A percentile compares a stretch with the other conserved stretches of the same genome.
phyloP scores from a whole-genome alignment of 2,113 vertebrate species.

The Martes martes region DNA sequence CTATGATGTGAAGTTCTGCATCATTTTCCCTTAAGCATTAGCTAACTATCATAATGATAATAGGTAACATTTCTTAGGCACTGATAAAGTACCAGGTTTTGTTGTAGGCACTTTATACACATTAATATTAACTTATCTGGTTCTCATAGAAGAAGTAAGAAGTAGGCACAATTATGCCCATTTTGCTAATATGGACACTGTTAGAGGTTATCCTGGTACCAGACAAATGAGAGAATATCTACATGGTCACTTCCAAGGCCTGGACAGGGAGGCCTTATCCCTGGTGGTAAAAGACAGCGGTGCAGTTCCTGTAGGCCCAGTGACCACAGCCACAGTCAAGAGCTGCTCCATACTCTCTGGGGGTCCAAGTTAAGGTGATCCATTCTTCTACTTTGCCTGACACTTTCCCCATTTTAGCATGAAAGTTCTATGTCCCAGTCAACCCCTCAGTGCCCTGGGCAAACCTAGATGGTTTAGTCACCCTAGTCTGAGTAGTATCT shows the following conservation, averaged over 20 bases:
- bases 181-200: not conserved
- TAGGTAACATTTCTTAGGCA: not conserved
- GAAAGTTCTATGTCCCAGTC: not conserved
- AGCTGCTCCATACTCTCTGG: not conserved
- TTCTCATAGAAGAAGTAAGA: not conserved
- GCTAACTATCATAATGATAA: not conserved
- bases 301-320: not conserved
- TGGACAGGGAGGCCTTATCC: not conserved
- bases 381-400: not conserved
- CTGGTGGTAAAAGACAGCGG: not conserved
- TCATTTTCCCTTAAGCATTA: not conserved
- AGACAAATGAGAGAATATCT: not conserved
- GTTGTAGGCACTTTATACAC: not conserved
- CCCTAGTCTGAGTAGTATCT: not conserved
- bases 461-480: not conserved
- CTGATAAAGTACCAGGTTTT: not conserved
- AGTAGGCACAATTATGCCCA: not conserved
- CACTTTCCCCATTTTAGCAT: not conserved
- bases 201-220: not conserved
- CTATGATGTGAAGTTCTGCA: not conserved
- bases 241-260: not conserved
- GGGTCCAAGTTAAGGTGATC: not conserved
- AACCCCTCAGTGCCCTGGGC: not conserved
- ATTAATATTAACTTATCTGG: not conserved
- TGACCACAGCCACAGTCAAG: not conserved